Conservation (phyloP, 2,113 vertebrate species). For the Cynoglossus semilaevis region DNA sequence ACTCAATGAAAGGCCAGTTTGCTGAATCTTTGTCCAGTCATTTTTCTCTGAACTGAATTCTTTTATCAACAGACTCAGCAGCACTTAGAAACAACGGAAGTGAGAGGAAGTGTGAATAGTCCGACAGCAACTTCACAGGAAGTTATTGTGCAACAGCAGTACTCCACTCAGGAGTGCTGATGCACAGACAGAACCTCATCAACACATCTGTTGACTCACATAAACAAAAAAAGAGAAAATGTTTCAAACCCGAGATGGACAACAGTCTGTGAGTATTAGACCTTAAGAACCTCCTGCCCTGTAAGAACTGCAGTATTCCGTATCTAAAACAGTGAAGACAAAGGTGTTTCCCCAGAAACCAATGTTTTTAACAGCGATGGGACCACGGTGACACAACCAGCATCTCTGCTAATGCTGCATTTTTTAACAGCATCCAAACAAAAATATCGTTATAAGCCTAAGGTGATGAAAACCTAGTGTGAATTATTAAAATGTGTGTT, state of each 20-base stretch:
- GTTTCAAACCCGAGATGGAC: too few species aligned
- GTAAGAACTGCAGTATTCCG: background rate
- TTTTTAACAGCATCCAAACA: too few species aligned
- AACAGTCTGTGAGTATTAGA: too few species aligned
- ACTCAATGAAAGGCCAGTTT: background rate
- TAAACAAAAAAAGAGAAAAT: background rate
- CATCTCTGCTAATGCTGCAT: too few species aligned
- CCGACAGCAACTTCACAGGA: slow-evolving; percentile 57
- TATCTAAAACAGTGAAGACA: background rate
- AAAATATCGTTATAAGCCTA: too few species aligned
- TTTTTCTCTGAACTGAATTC: background rate
- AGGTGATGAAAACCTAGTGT: too few species aligned
- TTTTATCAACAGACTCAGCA: slow-evolving; percentile 7
- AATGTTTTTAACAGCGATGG: too few species aligned
- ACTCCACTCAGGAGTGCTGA: slow-evolving; percentile 31
- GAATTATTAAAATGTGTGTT: too few species aligned
- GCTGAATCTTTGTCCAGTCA: background rate
- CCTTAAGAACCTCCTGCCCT: too few species aligned
- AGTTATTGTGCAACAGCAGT: slow-evolving; percentile 69
- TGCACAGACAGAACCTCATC: slow-evolving; percentile 37
- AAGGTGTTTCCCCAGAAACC: too few species aligned
- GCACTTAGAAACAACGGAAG: slow-evolving; percentile 49
- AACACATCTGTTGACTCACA: slow-evolving; percentile 5
- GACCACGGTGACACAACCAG: too few species aligned
- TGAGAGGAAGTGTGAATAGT: slow-evolving; percentile 49